A percentile compares a stretch with the other conserved stretches of the same genome.
These are phyloP conservation scores for Psococerastis gibbosa DNA, from an alignment of 2,888 invertebrate genomes.

Conservation along the genomic window DNA sequence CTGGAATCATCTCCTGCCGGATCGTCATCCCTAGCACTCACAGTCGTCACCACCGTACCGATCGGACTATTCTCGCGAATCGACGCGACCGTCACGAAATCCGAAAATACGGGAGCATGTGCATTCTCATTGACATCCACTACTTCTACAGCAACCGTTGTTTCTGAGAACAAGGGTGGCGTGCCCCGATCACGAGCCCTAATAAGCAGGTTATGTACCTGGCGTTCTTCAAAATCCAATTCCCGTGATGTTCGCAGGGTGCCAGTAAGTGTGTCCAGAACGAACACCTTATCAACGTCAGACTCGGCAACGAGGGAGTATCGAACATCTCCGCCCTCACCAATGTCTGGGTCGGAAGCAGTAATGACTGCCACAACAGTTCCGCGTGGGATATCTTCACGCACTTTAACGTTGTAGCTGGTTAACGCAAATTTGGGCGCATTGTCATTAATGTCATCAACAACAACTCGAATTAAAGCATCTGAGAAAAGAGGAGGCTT, in stretches of 20 bases:
- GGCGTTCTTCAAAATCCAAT: slow-evolving; percentile 77
- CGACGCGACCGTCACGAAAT: slow-evolving; percentile 52
- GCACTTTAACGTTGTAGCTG: slow-evolving; percentile 57
- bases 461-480: slow-evolving; percentile 58
- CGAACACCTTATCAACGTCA: slow-evolving; percentile 43
- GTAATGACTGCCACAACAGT: slow-evolving; percentile 70
- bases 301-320: slow-evolving; percentile 39
- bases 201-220: slow-evolving; percentile 73
- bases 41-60: slow-evolving; percentile 55
- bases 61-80: slow-evolving; percentile 65
- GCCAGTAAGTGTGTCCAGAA: slow-evolving; percentile 69
- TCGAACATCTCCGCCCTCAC: slow-evolving; percentile 56
- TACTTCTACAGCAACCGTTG: slow-evolving; percentile 65
- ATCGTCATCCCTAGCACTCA: slow-evolving; percentile 64
- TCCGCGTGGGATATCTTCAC: slow-evolving; percentile 80
- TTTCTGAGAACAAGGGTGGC: slow-evolving; percentile 59
- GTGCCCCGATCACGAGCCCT: slow-evolving; percentile 71
- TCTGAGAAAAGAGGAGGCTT: slow-evolving; percentile 51
- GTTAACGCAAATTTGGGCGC: slow-evolving; percentile 61
- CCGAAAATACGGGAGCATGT: slow-evolving; percentile 62
- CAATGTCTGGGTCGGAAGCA: slow-evolving; percentile 71
- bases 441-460: slow-evolving; percentile 84
- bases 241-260: slow-evolving; percentile 58
- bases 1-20: slow-evolving; percentile 60
- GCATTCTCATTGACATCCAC: slow-evolving; percentile 90